phyloP scores from a whole-genome alignment of 2,113 vertebrate genomes.

The Empidonax traillii region DNA sequence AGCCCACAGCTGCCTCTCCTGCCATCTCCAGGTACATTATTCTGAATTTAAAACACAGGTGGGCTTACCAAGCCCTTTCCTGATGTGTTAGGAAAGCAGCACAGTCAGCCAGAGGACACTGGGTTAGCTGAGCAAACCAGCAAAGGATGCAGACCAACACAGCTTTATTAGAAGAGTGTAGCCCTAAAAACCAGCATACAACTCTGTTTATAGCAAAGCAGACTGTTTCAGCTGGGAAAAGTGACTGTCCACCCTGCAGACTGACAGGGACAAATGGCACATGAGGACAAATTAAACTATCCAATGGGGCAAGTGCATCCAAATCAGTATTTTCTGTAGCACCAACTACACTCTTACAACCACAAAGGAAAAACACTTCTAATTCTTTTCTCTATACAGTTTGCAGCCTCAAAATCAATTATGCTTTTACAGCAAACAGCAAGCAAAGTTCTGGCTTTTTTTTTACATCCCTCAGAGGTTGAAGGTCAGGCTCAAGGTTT shows the following conservation, averaged over 20 bases:
- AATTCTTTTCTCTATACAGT: neutral
- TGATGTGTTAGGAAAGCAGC: neutral
- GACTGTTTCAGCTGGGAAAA: neutral
- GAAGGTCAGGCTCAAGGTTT: constrained; percentile 11
- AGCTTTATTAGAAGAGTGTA: neutral
- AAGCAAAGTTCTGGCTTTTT: neutral
- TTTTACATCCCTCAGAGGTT: neutral
- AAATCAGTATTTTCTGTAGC: neutral
- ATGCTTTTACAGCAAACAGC: neutral
- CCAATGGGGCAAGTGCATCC: neutral
- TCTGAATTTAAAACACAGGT: neutral
- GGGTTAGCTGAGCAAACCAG: neutral
- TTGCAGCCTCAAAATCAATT: neutral
- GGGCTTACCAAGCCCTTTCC: neutral
- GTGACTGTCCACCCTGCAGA: neutral
- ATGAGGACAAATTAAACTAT: neutral
- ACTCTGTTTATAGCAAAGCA: neutral
- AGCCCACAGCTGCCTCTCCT: neutral
- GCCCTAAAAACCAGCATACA: neutral
- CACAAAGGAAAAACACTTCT: neutral
- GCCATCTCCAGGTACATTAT: neutral
- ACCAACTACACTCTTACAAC: neutral
- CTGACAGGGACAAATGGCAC: neutral
- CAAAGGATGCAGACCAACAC: neutral
- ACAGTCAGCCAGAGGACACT: neutral